These are phyloP conservation scores for Bacillus rossius DNA, from an alignment of 1,140 invertebrate genomes.

Conservation along the genomic window DNA sequence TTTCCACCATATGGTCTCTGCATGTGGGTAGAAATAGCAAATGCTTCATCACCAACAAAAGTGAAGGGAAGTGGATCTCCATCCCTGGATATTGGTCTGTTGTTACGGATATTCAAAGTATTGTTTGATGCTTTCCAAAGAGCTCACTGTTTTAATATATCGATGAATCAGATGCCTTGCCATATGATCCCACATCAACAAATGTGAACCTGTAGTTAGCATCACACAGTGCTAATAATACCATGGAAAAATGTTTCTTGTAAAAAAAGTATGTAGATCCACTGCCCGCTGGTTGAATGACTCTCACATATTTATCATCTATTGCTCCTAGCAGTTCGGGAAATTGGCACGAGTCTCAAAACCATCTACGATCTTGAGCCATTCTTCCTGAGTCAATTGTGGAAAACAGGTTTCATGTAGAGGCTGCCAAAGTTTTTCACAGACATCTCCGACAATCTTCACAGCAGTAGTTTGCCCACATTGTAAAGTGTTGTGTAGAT, in stretches of 20 bases:
- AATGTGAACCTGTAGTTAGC: slow-evolving; percentile 22
- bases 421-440: slow-evolving; percentile 19
- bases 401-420: slow-evolving; percentile 19
- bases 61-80: slow-evolving; percentile 21
- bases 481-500: not conserved
- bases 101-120: slow-evolving; percentile 16
- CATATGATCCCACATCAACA: slow-evolving; percentile 29
- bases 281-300: slow-evolving; percentile 23
- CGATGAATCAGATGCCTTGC: slow-evolving; percentile 13
- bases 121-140: slow-evolving; percentile 19
- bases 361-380: not conserved
- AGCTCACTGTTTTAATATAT: slow-evolving; percentile 27
- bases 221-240: slow-evolving; percentile 27
- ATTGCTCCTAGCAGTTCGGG: slow-evolving; percentile 23
- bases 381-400: slow-evolving; percentile 15
- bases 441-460: slow-evolving; percentile 12
- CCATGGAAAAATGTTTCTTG: slow-evolving; percentile 21
- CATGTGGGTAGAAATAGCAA: slow-evolving; percentile 37
- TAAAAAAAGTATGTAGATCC: slow-evolving; percentile 31
- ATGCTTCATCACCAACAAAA: slow-evolving; percentile 43
- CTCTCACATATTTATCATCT: slow-evolving; percentile 34
- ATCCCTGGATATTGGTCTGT: slow-evolving; percentile 19
- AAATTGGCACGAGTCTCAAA: slow-evolving; percentile 8
- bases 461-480: not conserved
- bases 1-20: slow-evolving; percentile 39